These are phyloP conservation scores for Prionailurus bengalensis DNA, from an alignment of 2,113 vertebrate species.

Conservation along the genomic window DNA sequence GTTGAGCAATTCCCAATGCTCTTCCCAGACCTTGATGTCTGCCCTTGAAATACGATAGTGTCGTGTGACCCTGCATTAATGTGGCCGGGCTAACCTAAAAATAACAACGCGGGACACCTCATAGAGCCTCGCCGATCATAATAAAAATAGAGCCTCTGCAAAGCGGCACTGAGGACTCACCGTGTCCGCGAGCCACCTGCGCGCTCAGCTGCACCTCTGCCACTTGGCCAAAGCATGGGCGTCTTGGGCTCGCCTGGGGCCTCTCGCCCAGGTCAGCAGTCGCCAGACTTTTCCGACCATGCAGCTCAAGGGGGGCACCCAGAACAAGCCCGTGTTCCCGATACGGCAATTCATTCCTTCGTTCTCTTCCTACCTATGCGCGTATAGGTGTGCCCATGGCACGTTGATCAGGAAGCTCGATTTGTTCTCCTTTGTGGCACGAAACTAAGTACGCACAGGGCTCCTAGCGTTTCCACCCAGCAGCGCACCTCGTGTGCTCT, in stretches of 20 bases:
- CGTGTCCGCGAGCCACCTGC: accelerated
- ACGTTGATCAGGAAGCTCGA: not conserved
- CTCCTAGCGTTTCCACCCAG: not conserved
- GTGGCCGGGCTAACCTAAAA: not conserved
- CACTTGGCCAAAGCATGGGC: accelerated
- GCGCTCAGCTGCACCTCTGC: accelerated
- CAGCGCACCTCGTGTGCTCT: too few species aligned
- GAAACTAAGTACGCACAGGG: not conserved
- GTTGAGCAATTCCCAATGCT: not conserved
- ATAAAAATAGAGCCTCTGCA: not conserved
- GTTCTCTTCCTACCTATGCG: not conserved
- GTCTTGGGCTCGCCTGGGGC: too few species aligned
- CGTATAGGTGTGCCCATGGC: not conserved
- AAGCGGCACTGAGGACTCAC: not conserved
- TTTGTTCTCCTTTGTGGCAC: not conserved
- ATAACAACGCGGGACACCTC: not conserved
- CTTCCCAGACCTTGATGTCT: not conserved
- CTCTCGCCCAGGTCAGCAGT: not conserved
- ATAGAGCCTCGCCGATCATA: not conserved
- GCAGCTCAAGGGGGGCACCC: not conserved
- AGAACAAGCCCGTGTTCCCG: not conserved
- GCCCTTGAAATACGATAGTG: not conserved
- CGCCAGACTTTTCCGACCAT: not conserved
- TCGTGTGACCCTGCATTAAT: not conserved
- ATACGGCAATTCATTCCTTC: not conserved